Evolutionary conservation across 2,797 vertebrate genomes (phyloP), one percentile per base, ranked within the genome.

Genomic region (Phrynocephalus guinanensis): DNA sequence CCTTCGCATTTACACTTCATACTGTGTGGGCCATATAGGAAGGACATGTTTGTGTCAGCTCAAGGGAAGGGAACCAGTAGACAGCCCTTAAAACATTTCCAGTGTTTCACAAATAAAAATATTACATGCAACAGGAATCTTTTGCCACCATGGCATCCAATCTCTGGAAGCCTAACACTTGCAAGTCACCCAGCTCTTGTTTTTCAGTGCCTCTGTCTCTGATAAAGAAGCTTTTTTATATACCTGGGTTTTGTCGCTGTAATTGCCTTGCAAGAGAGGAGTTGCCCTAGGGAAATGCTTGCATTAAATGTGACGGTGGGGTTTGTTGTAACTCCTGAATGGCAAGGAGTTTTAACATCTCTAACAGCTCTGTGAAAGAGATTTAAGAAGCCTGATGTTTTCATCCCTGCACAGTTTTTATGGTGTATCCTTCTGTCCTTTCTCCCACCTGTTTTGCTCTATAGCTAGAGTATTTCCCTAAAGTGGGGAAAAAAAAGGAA

Each of bases 291-390:
- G 26, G 63, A 44, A 71, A 22, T 22, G 22, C 67, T 38, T 71
- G 80, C 30, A 60, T 83, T 87, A 52, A 52, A 68, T 13, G 52
- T 75, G 30, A 60, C 20, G 26, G 73, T 60, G 81, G 16, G 30
- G 48, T 83, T 78, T 83, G 63, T 78, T 83, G 63, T 82, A 73
- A 75, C 60, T 82, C 52, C 52, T 68, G 48, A 83, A 77, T 38
- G 33, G 10, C 30, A 83, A 70, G 30, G 16, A 38, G 30, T 83
- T 87, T 83, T 60, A 77, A 56, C 26, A 44, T 16, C 44, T 77
- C 16, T 52, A 83, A 56, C 48, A 70, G 20, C 30, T 83, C 66
- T 71, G 81, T 44, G 44, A 30, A 24, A 77, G 33, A 56, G 38
- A 48, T 78, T 44, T 70, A 10, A 9, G 16, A 24, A 28, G 13